Base-by-base conservation (phyloP, 2,888 invertebrate species). In the Caenorhabditis panamensis region DNA sequence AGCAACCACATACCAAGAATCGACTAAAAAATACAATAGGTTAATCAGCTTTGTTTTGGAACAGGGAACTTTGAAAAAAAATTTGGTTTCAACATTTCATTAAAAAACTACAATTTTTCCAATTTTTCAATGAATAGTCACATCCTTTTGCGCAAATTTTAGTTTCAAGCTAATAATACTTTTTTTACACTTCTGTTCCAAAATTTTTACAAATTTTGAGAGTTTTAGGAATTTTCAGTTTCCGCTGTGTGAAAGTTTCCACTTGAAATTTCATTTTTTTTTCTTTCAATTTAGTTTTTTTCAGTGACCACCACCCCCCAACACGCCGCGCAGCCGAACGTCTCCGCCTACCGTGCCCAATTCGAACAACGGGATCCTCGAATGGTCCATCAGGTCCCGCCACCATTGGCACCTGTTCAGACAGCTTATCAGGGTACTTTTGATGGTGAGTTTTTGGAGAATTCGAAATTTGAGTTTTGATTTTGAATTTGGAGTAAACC, bases 301-400 rank as follows among this genome's bases (percentile, higher is more conserved):
- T 37, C 37, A 69, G 59, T 69, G 16, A n/a, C 51, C 41, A 31
- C 44, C 58, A 47, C 11, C 44, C 56, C 20, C 51, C 69, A 41
- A 59, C 69, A 11, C 11, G 26, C 53, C 1, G 18, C 37, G 0
- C 58, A 26, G 18, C 58, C 31, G 24, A 47, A 61, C 2, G 56
- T 26, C 11, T 49, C 63, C 6, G 47, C 63, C 4, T 62, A 68
- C 26, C 62, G 49, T 20, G 44, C 66, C 6, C 75, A 75, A 18
- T 75, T 59, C 22, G 73, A 73, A 18, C 63, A 64, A 24, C 26
- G 64, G 37, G 64, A 64, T 73, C 64, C 73, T 9, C 58, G 64
- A 49, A 24, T 62, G 3, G 0, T 9, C 22, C 62, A 54, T 0
- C 8, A 44, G 2, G 63, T 28, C 6, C 54, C 71, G 26, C 47